A percentile compares a stretch with the other conserved stretches of the same genome.
Conservation (phyloP, 2,113 vertebrate genomes). For the Nymphicus hollandicus region DNA sequence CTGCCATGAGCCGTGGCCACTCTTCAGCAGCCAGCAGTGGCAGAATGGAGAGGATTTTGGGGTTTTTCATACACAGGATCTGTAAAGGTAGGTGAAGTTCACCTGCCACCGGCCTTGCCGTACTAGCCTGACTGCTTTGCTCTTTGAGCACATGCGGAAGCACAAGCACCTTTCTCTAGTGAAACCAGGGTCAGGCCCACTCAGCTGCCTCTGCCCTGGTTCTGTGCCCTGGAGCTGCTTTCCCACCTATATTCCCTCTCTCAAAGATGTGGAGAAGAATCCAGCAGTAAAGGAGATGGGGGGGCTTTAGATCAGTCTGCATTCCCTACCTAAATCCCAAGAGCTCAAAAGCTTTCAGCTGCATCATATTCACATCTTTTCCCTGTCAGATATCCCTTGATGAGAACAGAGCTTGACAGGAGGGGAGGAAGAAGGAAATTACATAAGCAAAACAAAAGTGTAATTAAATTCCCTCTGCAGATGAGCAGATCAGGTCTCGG, state of each 20-base stretch:
- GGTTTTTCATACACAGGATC: not conserved
- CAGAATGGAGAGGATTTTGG: not conserved
- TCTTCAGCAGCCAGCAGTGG: not conserved
- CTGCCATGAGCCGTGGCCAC: not conserved
- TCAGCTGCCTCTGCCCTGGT: not conserved
- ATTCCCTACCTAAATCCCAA: not conserved
- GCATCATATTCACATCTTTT: slow-evolving; percentile 23
- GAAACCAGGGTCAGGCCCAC: not conserved
- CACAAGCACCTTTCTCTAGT: not conserved
- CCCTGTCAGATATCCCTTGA: slow-evolving; percentile 25
- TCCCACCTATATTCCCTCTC: not conserved
- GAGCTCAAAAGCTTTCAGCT: slow-evolving; percentile 43
- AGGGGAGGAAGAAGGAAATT: slow-evolving; percentile 22
- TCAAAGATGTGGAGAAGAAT: not conserved
- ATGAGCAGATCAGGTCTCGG: not conserved
- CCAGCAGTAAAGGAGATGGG: not conserved
- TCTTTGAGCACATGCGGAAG: not conserved
- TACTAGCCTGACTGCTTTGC: not conserved
- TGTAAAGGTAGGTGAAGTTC: not conserved
- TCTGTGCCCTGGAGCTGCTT: not conserved
- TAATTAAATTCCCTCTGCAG: slow-evolving; percentile 43
- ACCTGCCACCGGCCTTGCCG: not conserved
- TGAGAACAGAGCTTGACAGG: not conserved
- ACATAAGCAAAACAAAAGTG: slow-evolving; percentile 24
- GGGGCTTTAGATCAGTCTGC: not conserved